Base-by-base conservation (phyloP, 2,797 vertebrate genomes). In the Nyctalus aviator region DNA sequence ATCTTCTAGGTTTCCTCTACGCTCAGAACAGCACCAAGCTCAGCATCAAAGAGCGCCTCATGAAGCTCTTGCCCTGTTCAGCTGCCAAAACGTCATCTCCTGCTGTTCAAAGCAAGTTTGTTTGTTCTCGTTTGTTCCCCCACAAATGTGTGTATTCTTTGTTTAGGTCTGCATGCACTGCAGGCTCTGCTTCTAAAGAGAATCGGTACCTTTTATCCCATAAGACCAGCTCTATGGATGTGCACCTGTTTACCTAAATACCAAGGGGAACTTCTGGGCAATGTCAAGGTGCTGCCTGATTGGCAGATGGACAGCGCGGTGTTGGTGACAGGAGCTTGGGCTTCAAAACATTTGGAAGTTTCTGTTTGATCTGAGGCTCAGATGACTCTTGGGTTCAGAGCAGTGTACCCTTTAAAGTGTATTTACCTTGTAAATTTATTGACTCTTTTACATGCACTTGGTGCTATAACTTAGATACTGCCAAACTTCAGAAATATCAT, bases 41-140 rank as follows among this genome's bases (percentile, higher is more conserved):
- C 97, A 99, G 99, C 96, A 98, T 99, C 98, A 99, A 99, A 98
- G 99, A 99, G 98, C 98, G 99, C 69, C 99, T 99, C 98, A 98
- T 99, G 99, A 99, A 99, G 98, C 98, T 99, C 98, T 99, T 99
- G 96, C 99, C 98, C 96, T 99, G 99, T 97, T 99, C 99, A 96
- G 97, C 98, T 97, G 98, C 98, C 98, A 99, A 99, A 99, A 98
- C 98, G 91, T 97, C 99, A 91, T 98, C 99, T 96, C 98, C 98
- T 98, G 98, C 98, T 98, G 98, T 98, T 98, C 98, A 99, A 99
- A 99, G 99, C 99, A 99, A 99, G 99, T 99, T 98, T 97, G 93
- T 96, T 97, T 96, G 37, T 82, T 68, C 17, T 68, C n/a, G 0
- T 32, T 96, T 95, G 97, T 97, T 75, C 17, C 20, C 72, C 79